Conservation (phyloP, 1,140 invertebrate species). For the Diachasmimorpha longicaudata region DNA sequence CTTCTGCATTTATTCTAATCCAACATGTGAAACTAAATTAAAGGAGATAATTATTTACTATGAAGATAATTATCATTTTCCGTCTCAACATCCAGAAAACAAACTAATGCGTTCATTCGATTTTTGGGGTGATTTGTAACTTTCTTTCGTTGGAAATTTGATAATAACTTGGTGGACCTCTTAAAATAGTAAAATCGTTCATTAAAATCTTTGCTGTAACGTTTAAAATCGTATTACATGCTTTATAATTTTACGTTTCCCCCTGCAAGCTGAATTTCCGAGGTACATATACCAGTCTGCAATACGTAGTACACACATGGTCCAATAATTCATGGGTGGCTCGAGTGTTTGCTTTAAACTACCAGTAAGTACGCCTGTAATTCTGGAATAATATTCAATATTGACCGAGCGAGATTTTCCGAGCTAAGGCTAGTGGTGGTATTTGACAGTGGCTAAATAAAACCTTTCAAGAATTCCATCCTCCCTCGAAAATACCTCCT, state of each 20-base stretch:
- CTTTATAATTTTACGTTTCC: neutral
- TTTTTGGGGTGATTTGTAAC: too few species aligned
- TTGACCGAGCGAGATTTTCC: constrained; percentile 35
- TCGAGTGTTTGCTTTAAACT: constrained; percentile 33
- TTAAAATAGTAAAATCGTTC: too few species aligned
- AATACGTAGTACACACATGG: neutral
- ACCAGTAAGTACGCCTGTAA: constrained; percentile 14
- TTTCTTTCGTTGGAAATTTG: too few species aligned
- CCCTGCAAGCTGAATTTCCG: neutral
- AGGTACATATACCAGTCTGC: neutral
- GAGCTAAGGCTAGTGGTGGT: constrained; percentile 2
- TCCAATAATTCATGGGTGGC: constrained; percentile 27
- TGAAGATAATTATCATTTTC: too few species aligned
- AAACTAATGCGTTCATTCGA: too few species aligned
- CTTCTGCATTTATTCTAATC: too few species aligned
- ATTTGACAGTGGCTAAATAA: neutral
- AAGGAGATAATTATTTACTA: too few species aligned
- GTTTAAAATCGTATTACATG: neutral
- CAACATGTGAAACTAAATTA: too few species aligned
- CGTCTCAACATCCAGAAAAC: too few species aligned
- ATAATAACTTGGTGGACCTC: too few species aligned
- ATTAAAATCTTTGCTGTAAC: too few species aligned
- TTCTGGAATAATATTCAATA: constrained; percentile 37
- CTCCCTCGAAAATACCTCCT: neutral
- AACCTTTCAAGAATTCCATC: neutral